Conservation (phyloP, 2,113 vertebrate species). For the Cryptotis parvus region DNA sequence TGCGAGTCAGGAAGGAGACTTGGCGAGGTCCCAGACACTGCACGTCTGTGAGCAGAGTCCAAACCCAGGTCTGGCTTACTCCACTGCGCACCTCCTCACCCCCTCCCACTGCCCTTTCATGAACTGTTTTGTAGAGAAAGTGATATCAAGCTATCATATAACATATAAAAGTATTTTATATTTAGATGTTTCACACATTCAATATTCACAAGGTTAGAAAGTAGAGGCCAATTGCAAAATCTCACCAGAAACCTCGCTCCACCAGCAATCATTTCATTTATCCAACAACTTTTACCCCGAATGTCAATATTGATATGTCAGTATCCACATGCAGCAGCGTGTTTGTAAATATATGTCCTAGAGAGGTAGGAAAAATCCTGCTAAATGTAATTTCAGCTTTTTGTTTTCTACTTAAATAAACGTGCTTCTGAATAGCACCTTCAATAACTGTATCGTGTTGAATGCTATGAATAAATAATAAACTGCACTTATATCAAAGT, state of each 20-base stretch:
- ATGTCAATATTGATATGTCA: not conserved
- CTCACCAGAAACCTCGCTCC: not conserved
- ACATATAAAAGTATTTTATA: not conserved
- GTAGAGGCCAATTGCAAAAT: not conserved
- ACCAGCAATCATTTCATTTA: not conserved
- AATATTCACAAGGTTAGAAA: not conserved
- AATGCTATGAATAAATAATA: not conserved
- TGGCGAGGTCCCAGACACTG: not conserved
- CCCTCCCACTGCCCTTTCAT: not conserved
- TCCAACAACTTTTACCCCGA: not conserved
- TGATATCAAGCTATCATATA: no score
- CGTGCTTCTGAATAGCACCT: not conserved
- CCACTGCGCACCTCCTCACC: not conserved
- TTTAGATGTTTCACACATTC: not conserved
- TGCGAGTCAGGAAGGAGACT: not conserved
- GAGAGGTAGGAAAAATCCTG: not conserved
- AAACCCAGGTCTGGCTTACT: not conserved
- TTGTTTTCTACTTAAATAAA: slow-evolving; percentile 20
- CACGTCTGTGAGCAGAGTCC: not conserved
- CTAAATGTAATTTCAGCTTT: not conserved
- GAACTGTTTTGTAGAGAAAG: not conserved
- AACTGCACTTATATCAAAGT: not conserved
- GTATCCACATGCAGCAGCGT: not conserved
- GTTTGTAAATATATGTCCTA: not conserved
- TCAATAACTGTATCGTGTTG: not conserved